Evolutionary conservation across 2,113 vertebrate genomes (phyloP).

Genomic region (Xiphophorus couchianus): DNA sequence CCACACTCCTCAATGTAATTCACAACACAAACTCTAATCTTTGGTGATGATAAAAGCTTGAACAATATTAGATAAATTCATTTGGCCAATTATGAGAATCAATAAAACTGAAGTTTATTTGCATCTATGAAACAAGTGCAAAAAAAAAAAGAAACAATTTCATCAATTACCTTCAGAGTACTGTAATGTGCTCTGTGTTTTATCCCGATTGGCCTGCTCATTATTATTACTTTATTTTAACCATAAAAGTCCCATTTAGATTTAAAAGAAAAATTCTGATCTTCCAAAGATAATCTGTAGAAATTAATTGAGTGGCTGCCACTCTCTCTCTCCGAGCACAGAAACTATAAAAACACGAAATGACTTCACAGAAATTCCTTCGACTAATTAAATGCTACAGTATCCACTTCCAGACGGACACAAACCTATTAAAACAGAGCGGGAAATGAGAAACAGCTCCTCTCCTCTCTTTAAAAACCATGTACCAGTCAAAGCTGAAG

Average conservation of each 20-base stretch:
- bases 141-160: neutral
- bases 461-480: neutral
- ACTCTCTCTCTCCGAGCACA: constrained; percentile 16
- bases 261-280: too few relatives aligned
- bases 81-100: neutral
- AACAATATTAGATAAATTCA: neutral
- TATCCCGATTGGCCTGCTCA: constrained; percentile 29
- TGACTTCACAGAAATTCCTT: constrained; percentile 21
- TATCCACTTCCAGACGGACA: constrained; percentile 4
- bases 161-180: neutral
- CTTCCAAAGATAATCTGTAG: too few relatives aligned
- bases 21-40: too few relatives aligned
- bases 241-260: too few relatives aligned
- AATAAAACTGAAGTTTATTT: neutral
- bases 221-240: too few relatives aligned
- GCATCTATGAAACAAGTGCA: neutral
- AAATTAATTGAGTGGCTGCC: constrained; percentile 9
- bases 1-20: too few relatives aligned
- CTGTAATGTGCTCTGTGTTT: neutral
- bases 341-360: constrained; percentile 5
- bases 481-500: neutral
- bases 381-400: constrained; percentile 27
- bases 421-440: neutral
- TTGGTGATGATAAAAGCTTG: neutral
- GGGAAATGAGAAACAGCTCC: constrained; percentile 4